Conservation (phyloP, 2,113 vertebrate species). For the Tretioscincus oriximinensis region DNA sequence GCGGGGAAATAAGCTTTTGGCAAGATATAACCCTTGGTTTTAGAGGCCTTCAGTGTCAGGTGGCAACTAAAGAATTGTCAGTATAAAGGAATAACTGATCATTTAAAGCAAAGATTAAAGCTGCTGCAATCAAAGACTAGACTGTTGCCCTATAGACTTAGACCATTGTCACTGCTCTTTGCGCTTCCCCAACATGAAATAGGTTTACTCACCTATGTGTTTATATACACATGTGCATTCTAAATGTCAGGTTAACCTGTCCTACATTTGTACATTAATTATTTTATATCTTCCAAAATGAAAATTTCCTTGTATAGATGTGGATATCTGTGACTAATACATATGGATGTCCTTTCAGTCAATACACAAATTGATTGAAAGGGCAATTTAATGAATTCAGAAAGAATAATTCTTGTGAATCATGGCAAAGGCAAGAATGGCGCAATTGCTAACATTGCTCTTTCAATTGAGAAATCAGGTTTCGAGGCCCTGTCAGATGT, state of each 20-base stretch:
- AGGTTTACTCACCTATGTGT: conserved; percentile 20
- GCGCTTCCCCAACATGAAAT: conserved; percentile 12
- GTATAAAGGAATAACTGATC: conserved; percentile 26
- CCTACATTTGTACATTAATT: neutral
- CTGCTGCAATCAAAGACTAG: neutral
- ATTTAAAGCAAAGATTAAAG: conserved; percentile 43
- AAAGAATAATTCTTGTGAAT: no score
- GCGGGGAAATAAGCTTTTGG: conserved; percentile 17
- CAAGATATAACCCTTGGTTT: neutral
- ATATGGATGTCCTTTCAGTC: no score
- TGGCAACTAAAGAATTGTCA: conserved; percentile 40
- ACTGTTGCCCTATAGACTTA: conserved; percentile 41
- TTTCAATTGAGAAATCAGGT: no score
- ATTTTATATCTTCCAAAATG: neutral
- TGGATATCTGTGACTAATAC: neutral
- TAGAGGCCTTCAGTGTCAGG: conserved; percentile 26
- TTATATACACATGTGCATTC: neutral
- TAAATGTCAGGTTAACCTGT: conserved; percentile 38
- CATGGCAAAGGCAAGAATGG: no score
- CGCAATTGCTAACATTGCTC: no score
- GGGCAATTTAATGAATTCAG: no score
- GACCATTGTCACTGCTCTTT: conserved; percentile 22
- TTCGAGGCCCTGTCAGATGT: no score
- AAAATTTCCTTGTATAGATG: neutral
- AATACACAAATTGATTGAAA: no score